A percentile compares a stretch with the other conserved stretches of the same genome.
Conservation (phyloP, 2,888 invertebrate species). For the Sicus ferrugineus region DNA sequence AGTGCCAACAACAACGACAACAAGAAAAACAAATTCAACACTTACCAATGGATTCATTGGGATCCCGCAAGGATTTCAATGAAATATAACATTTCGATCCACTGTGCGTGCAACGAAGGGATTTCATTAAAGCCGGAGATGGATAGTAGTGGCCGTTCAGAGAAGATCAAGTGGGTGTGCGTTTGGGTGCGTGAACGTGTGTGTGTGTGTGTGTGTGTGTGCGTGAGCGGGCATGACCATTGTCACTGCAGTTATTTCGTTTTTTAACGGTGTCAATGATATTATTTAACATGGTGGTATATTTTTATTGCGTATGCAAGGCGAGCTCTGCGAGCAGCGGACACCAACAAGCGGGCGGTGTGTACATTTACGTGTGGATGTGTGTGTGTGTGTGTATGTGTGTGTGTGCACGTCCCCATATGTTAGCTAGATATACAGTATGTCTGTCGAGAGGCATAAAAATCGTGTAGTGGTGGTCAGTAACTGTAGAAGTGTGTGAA, state of each 20-base stretch:
- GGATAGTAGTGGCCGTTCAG: not conserved
- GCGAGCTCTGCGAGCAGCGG: not conserved
- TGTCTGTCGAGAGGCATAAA: too few species aligned
- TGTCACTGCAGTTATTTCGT: not conserved
- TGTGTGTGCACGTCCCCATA: too few species aligned
- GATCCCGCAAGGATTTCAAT: too few species aligned
- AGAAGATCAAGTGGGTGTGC: not conserved
- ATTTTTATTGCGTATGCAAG: conserved; percentile 17
- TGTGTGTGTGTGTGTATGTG: too few species aligned
- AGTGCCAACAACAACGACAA: not conserved
- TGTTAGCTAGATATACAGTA: too few species aligned
- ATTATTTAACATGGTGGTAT: conserved; percentile 25
- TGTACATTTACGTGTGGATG: too few species aligned
- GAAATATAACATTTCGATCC: too few species aligned
- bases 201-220: not conserved
- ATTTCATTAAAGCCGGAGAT: too few species aligned
- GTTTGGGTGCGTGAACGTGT: not conserved
- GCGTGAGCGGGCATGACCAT: not conserved
- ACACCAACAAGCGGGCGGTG: too few species aligned
- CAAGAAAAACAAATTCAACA: not conserved
- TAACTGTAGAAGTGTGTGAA: too few species aligned
- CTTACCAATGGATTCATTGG: not conserved
- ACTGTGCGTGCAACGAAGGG: too few species aligned
- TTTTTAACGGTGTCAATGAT: conserved; percentile 23
- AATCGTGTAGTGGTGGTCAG: too few species aligned